Conservation (phyloP, 2,797 vertebrate species). For the Gouania willdenowi region DNA sequence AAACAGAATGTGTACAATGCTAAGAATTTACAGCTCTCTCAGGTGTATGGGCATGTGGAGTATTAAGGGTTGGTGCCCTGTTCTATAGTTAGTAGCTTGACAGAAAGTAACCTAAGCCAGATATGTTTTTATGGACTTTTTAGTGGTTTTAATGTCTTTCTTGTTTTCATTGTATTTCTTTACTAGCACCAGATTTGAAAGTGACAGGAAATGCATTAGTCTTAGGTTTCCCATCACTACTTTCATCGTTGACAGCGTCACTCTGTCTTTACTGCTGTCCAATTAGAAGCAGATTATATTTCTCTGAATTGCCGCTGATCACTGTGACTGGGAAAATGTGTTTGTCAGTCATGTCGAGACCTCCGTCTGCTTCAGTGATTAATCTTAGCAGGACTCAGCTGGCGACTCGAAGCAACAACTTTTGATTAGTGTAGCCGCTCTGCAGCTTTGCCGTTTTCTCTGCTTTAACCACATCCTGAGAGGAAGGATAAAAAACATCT, state of each 20-base stretch:
- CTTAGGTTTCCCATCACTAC: no score
- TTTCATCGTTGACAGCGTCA: slow-evolving; percentile 38
- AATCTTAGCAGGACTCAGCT: slow-evolving; percentile 13
- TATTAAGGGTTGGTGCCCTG: no score
- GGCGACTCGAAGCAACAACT: slow-evolving; percentile 22
- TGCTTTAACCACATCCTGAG: slow-evolving; percentile 19
- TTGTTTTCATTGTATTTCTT: no score
- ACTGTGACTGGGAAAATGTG: slow-evolving; percentile 4
- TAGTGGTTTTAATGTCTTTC: no score
- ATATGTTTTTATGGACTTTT: no score
- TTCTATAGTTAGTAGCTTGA: no score
- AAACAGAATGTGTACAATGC: no score
- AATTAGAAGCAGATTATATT: slow-evolving; percentile 40
- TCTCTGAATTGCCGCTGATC: slow-evolving; percentile 43
- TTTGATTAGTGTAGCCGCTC: slow-evolving; percentile 17
- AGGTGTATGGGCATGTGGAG: no score
- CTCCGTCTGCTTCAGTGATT: slow-evolving; percentile 26
- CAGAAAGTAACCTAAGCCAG: no score
- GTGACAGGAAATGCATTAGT: no score
- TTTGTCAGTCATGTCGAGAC: slow-evolving; percentile 19
- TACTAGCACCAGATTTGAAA: no score
- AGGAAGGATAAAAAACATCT: slow-evolving; percentile 43
- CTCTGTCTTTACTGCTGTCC: slow-evolving; percentile 23
- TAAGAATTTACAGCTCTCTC: no score
- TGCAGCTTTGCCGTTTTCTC: slow-evolving; percentile 29